These are phyloP conservation scores for Halichondria panicea DNA, from an alignment of 37 sponge, comb jelly and placozoan genomes.

Conservation along the genomic window DNA sequence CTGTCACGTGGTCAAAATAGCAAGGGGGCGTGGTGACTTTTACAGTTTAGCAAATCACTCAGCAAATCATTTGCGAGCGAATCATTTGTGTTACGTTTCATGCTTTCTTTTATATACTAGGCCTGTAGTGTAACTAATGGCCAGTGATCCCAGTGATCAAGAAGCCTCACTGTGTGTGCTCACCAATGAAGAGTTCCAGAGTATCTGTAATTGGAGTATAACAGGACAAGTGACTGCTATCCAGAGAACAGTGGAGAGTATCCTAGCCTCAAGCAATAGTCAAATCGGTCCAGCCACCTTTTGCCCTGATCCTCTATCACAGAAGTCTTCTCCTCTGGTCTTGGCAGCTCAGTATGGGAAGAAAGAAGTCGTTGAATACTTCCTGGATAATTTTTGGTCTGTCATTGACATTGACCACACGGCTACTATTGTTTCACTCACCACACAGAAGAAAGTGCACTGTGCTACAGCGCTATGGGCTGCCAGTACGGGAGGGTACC, in stretches of 20 bases:
- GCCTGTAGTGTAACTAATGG: no score
- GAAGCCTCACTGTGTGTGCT: constrained; percentile 2
- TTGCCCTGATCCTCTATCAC: constrained; percentile 36
- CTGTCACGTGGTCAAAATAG: no score
- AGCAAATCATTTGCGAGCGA: no score
- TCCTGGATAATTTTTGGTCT: constrained; percentile 21
- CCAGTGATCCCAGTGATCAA: no score
- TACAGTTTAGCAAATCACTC: no score
- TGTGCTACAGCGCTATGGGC: constrained; percentile 93
- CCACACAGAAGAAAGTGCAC: constrained; percentile 80
- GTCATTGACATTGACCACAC: constrained; percentile 57
- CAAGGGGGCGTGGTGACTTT: no score
- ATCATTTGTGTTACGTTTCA: not conserved
- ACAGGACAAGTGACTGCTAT: constrained; percentile 14
- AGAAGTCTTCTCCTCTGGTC: constrained; percentile 66
- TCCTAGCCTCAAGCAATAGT: constrained; percentile 5
- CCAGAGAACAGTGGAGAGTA: not conserved
- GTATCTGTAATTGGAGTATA: constrained; percentile 18
- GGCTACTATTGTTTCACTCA: constrained; percentile 68
- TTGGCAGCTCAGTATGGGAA: constrained; percentile 72
- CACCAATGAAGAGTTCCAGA: constrained; percentile 27
- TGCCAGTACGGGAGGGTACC: constrained; percentile 72
- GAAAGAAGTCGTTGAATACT: constrained; percentile 45
- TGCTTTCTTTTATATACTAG: no score
- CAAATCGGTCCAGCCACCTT: constrained; percentile 53